Evolutionary conservation across 2,113 vertebrate species (phyloP).

Genomic region (Gallinago jamesoni): DNA sequence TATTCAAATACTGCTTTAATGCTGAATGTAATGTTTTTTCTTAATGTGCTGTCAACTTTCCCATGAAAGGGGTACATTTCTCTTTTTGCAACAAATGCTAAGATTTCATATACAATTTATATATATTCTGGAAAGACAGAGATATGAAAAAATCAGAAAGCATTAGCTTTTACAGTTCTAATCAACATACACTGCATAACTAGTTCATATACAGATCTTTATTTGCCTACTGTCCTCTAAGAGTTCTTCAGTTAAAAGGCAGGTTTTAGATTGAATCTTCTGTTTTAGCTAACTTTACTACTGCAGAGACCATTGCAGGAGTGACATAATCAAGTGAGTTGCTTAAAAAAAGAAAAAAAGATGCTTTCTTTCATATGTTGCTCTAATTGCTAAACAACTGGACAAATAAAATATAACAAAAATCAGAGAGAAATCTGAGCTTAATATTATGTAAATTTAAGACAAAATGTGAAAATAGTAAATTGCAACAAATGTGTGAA

Average conservation of each 20-base stretch:
- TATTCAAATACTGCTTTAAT: background rate
- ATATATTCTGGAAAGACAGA: background rate
- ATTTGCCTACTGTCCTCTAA: background rate
- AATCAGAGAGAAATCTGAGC: background rate
- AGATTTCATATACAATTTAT: background rate
- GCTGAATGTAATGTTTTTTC: background rate
- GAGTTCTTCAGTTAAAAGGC: background rate
- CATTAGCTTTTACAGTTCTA: background rate
- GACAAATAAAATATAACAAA: background rate
- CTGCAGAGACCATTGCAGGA: background rate
- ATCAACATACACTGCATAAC: background rate
- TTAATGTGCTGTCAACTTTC: background rate
- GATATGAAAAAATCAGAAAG: background rate
- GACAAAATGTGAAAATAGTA: background rate
- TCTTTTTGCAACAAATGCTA: background rate
- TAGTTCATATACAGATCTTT: background rate
- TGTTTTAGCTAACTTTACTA: background rate
- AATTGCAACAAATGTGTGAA: background rate
- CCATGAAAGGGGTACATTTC: accelerated
- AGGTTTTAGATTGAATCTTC: background rate
- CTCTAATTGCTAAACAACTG: background rate
- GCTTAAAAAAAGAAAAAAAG: background rate
- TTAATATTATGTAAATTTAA: background rate
- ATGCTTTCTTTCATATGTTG: background rate
- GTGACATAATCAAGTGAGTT: background rate